Evolutionary conservation across 2,113 vertebrate species (phyloP).

Genomic region (Callaeas wilsoni): DNA sequence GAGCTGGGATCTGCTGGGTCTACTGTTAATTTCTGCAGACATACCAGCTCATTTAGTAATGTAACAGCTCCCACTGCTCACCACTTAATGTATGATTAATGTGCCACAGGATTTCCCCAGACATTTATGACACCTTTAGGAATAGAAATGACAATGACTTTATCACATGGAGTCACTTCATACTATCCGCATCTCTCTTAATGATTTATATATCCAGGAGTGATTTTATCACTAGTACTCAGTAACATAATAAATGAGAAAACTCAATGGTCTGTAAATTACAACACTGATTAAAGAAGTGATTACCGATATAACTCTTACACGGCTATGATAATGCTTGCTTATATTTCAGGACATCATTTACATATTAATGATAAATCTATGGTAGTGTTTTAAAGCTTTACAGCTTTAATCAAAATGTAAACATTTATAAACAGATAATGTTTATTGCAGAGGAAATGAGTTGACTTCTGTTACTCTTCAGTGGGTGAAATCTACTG

Average conservation of each 20-base stretch:
- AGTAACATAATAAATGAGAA: conserved; percentile 64
- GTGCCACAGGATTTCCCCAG: conserved; percentile 65
- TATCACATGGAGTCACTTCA: conserved; percentile 17
- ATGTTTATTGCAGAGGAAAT: conserved; percentile 1
- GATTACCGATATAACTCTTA: conserved; percentile 61
- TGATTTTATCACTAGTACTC: conserved; percentile 38
- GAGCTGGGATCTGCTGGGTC: conserved; percentile 41
- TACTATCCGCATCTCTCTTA: conserved; percentile 39
- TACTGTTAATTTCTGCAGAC: conserved; percentile 73
- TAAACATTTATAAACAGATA: conserved; percentile 46
- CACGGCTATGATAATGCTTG: conserved; percentile 46
- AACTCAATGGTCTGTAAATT: conserved; percentile 75
- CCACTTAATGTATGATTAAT: conserved; percentile 79
- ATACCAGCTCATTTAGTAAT: neutral
- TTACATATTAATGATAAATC: conserved; percentile 63
- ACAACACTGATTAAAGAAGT: conserved; percentile 76
- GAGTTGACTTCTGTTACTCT: neutral
- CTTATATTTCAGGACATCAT: conserved; percentile 51
- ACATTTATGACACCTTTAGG: conserved; percentile 75
- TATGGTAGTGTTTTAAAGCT: conserved; percentile 2
- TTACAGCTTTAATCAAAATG: conserved; percentile 33
- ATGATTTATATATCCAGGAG: conserved; percentile 64
- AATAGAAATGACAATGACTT: conserved; percentile 66
- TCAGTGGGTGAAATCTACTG: neutral
- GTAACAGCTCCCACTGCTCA: conserved; percentile 52